Percentiles rank a stretch among this genome's conserved stretches.
Evolutionary conservation across 2,888 invertebrate species (phyloP).

Genomic region (Macrosoma leucophasiata): DNA sequence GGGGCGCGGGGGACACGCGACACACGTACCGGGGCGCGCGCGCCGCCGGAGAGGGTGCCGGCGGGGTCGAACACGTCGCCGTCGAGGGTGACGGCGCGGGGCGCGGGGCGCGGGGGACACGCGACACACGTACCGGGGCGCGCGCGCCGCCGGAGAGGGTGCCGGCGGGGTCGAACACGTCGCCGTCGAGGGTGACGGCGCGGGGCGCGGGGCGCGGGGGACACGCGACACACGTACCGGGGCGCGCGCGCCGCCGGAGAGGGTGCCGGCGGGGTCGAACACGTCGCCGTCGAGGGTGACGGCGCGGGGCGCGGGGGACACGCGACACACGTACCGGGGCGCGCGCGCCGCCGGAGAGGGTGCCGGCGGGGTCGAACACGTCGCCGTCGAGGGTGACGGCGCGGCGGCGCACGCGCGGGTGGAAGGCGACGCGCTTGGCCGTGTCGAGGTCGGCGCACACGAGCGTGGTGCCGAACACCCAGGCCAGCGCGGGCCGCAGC

Average conservation of each 20-base stretch:
- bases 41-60: conserved; percentile 94
- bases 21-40: conserved; percentile 74
- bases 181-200: conserved; percentile 93
- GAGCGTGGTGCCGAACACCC: conserved; percentile 90
- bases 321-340: conserved; percentile 79
- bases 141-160: conserved; percentile 91
- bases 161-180: conserved; percentile 93
- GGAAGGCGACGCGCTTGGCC: conserved; percentile 88
- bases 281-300: conserved; percentile 96
- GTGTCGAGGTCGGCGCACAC: conserved; percentile 87
- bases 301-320: conserved; percentile 82
- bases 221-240: conserved; percentile 88
- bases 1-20: conserved; percentile 85
- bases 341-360: conserved; percentile 89
- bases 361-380: conserved; percentile 92
- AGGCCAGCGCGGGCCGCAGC: conserved; percentile 86
- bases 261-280: conserved; percentile 91
- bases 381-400: conserved; percentile 95
- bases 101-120: conserved; percentile 81
- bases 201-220: conserved; percentile 79
- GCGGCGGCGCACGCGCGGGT: conserved; percentile 79
- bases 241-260: conserved; percentile 88
- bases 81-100: conserved; percentile 88
- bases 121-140: conserved; percentile 79
- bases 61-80: conserved; percentile 95